phyloP scores from a whole-genome alignment of 2,797 vertebrate genomes.

The Anguilla pacifica region DNA sequence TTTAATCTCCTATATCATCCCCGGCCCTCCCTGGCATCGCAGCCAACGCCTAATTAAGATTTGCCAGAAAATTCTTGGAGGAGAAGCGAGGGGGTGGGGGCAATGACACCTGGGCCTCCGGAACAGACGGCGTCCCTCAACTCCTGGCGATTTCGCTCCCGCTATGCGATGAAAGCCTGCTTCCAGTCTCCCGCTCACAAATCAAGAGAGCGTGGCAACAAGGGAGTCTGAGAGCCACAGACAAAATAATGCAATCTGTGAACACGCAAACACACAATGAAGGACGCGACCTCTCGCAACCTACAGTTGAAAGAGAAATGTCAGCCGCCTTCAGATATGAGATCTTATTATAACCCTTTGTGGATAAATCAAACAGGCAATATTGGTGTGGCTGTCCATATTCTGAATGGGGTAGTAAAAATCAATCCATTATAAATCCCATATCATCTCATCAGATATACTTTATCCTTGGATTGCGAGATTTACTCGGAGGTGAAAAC shows the following conservation, averaged over 20 bases:
- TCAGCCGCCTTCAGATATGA: neutral
- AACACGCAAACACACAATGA: conserved; percentile 30
- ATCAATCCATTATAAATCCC: neutral
- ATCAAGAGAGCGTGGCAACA: neutral
- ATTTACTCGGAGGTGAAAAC: neutral
- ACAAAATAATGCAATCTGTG: conserved; percentile 18
- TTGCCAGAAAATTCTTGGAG: conserved; percentile 29
- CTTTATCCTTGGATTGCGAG: neutral
- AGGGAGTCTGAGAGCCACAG: neutral
- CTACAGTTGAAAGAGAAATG: conserved; percentile 11
- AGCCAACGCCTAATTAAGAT: conserved; percentile 38
- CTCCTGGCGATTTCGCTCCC: conserved; percentile 19
- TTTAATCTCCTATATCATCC: conserved; percentile 44
- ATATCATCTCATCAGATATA: neutral
- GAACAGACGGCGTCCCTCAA: conserved; percentile 28
- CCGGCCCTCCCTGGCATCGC: conserved; percentile 6
- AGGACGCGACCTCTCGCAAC: conserved; percentile 29
- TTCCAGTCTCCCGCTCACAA: neutral
- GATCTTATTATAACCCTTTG: neutral
- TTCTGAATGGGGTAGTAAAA: neutral
- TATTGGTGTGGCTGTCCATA: neutral
- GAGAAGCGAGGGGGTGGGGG: conserved; percentile 11
- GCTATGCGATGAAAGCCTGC: conserved; percentile 1
- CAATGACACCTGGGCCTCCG: neutral
- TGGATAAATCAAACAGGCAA: conserved; percentile 1